These are phyloP conservation scores for Marmota monax DNA, from an alignment of 2,113 vertebrate genomes.

Conservation along the genomic window DNA sequence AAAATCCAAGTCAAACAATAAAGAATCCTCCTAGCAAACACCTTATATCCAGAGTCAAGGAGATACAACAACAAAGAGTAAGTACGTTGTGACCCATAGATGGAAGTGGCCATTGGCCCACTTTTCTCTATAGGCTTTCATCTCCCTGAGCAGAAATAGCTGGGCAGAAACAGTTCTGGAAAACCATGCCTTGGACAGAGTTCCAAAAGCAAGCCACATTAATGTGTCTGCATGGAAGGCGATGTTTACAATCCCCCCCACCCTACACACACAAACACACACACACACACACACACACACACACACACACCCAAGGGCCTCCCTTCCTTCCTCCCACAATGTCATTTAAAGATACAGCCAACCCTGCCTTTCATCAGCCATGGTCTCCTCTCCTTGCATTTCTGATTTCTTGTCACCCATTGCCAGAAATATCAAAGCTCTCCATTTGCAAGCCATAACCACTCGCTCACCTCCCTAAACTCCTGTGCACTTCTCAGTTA, in stretches of 20 bases:
- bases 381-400: neutral
- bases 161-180: neutral
- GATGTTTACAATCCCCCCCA: neutral
- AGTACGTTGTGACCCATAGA: too few species aligned
- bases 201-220: neutral
- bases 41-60: neutral
- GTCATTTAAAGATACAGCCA: neutral
- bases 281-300: too few species aligned
- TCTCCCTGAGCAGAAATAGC: neutral
- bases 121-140: neutral
- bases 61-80: neutral
- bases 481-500: neutral
- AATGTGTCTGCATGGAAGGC: neutral
- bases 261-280: neutral
- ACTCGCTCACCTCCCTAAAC: neutral
- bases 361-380: neutral
- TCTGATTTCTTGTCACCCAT: neutral
- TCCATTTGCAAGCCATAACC: neutral
- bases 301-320: neutral
- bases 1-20: neutral
- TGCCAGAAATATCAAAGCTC: slow-evolving; percentile 12
- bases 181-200: neutral
- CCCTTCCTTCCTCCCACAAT: neutral
- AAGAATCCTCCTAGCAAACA: neutral
- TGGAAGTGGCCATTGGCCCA: neutral